These are phyloP conservation scores for Ovis aries DNA, from an alignment of 2,113 vertebrate species.

Conservation along the genomic window ARS-UI_Ramb_v3.0 NC_056074.1:17689001-17689500, in stretches of 20 bases:
- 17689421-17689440: background rate
- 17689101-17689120: background rate
- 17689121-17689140: rapidly evolving
- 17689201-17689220: background rate
- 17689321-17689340: background rate
- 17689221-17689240: background rate
- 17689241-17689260: background rate
- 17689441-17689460: background rate
- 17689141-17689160: background rate
- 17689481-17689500: background rate
- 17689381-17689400: background rate
- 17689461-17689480: rapidly evolving
- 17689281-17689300: background rate
- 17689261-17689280: background rate
- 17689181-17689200: background rate
- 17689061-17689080: background rate
- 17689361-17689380: background rate
- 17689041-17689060: background rate
- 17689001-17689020: background rate
- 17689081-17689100: background rate
- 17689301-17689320: background rate
- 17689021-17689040: background rate
- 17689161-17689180: background rate
- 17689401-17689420: background rate
- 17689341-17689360: background rate